Evolutionary conservation across 2,113 vertebrate genomes (phyloP).

Genomic region (Elaphurus davidianus): DNA sequence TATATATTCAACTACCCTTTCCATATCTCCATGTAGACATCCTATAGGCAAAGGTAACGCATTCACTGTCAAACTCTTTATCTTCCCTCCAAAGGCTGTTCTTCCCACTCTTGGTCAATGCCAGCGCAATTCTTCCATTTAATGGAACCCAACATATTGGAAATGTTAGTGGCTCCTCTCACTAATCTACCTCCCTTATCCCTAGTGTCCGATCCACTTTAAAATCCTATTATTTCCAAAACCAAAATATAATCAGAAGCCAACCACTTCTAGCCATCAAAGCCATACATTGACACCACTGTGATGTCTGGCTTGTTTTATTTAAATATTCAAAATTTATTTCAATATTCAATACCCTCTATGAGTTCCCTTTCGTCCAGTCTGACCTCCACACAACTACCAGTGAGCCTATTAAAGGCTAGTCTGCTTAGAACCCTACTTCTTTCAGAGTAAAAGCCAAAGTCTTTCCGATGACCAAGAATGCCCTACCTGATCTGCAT

Average conservation of each 20-base stretch:
- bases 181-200: background rate
- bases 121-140: background rate
- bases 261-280: background rate
- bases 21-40: background rate
- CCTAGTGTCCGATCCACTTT: background rate
- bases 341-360: background rate
- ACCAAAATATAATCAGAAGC: background rate
- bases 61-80: background rate
- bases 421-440: background rate
- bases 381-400: background rate
- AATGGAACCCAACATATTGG: background rate
- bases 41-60: background rate
- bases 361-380: background rate
- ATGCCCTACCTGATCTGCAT: background rate
- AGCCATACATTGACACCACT: background rate
- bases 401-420: background rate
- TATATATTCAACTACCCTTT: background rate
- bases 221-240: background rate
- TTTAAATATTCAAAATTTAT: background rate
- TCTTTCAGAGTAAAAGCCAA: background rate
- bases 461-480: background rate
- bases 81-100: background rate
- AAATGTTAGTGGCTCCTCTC: background rate
- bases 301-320: background rate
- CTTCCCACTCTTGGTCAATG: background rate